phyloP scores from a whole-genome alignment of 1,140 invertebrate species.

The Trachymyrmex cornetzi region DNA sequence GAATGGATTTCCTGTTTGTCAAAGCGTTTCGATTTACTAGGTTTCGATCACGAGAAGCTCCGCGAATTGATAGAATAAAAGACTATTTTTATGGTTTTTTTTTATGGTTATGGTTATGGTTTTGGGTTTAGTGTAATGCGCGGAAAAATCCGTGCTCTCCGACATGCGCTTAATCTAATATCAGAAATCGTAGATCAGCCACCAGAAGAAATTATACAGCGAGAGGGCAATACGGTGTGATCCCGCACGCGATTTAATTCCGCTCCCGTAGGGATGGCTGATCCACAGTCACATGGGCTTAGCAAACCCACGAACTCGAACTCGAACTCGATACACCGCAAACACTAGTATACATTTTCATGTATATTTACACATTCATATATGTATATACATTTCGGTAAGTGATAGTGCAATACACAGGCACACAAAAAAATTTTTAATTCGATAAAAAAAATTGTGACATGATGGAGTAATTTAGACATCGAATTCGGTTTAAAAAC shows the following conservation, averaged over 20 bases:
- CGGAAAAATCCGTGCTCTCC: conserved; percentile 12
- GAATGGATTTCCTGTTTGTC: not conserved
- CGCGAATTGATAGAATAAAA: not conserved
- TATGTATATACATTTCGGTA: not conserved
- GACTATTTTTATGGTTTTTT: not conserved
- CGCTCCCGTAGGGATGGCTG: not conserved
- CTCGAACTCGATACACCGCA: not conserved
- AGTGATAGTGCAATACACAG: not conserved
- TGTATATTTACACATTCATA: not conserved
- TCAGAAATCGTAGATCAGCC: conserved; percentile 13
- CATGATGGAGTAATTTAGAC: too few relatives aligned
- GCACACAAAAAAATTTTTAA: too few relatives aligned
- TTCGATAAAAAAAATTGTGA: too few relatives aligned
- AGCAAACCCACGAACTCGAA: not conserved
- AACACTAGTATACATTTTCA: not conserved
- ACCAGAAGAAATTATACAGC: conserved; percentile 17
- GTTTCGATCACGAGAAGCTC: not conserved
- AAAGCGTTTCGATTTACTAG: not conserved
- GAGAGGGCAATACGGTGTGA: conserved; percentile 34
- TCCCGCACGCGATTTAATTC: conserved; percentile 64
- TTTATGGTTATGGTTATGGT: not conserved
- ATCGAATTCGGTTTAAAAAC: too few relatives aligned
- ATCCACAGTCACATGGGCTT: not conserved
- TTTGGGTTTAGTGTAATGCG: not conserved
- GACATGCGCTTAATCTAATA: conserved; percentile 23